These are phyloP conservation scores for Cheilosia soror DNA, from an alignment of 2,888 invertebrate species.

Conservation along the genomic window DNA sequence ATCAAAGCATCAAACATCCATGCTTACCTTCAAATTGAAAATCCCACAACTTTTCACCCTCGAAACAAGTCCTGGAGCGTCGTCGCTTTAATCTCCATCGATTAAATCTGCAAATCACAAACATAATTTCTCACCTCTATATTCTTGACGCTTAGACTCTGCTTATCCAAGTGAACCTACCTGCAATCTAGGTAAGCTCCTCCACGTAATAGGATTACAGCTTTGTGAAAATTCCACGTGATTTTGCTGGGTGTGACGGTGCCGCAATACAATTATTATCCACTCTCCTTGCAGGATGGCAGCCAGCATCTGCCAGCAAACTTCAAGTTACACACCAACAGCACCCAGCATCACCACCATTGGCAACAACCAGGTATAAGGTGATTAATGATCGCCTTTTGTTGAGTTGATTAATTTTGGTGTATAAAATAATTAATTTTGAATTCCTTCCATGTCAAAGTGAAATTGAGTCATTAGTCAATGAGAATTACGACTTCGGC, in stretches of 20 bases:
- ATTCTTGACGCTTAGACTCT: constrained; percentile 11
- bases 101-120: constrained; percentile 70
- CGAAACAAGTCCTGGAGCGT: constrained; percentile 13
- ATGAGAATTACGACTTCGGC: constrained; percentile 64
- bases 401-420: constrained; percentile 75
- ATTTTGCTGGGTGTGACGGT: constrained; percentile 49
- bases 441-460: constrained; percentile 68
- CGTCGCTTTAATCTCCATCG: constrained; percentile 36
- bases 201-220: constrained; percentile 59
- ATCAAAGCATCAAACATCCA: background rate
- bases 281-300: constrained; percentile 28
- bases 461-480: constrained; percentile 76
- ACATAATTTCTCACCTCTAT: constrained; percentile 69
- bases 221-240: constrained; percentile 68
- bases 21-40: constrained; percentile 31
- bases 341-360: constrained; percentile 1
- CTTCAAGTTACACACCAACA: constrained; percentile 1
- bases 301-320: constrained; percentile 14
- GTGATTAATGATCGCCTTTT: constrained; percentile 70
- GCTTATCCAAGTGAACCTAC: constrained; percentile 57
- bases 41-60: constrained; percentile 37
- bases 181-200: constrained; percentile 57
- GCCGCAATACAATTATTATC: constrained; percentile 68
- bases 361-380: constrained; percentile 56
- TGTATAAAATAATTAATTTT: constrained; percentile 76